A percentile compares a stretch with the other conserved stretches of the same genome.
phyloP scores from a whole-genome alignment of 2,888 invertebrate species.

The Diaprepes abbreviatus region DNA sequence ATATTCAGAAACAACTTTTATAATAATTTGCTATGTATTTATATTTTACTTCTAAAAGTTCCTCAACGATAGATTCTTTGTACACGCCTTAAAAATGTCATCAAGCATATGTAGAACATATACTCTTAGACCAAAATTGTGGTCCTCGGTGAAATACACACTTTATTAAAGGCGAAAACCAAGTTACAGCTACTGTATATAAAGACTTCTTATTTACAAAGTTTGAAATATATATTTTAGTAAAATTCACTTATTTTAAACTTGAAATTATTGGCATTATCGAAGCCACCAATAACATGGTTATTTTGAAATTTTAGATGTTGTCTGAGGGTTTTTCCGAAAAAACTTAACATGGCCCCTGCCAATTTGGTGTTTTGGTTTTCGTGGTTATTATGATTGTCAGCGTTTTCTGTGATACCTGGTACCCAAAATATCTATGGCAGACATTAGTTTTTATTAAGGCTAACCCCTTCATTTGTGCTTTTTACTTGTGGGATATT shows the following conservation, averaged over 20 bases:
- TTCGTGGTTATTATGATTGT: slow-evolving; percentile 30
- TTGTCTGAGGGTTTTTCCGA: slow-evolving; percentile 38
- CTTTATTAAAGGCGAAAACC: slow-evolving; percentile 44
- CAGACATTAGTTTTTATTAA: slow-evolving; percentile 10
- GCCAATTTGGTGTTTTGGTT: slow-evolving; percentile 10
- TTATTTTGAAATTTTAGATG: background rate
- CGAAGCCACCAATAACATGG: slow-evolving; percentile 12
- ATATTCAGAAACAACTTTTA: too few species aligned
- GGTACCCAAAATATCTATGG: background rate
- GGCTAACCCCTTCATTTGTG: slow-evolving; percentile 25
- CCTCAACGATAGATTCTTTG: background rate
- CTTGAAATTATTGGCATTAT: slow-evolving; percentile 27
- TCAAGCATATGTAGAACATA: background rate
- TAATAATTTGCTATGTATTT: too few species aligned
- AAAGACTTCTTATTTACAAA: slow-evolving; percentile 49
- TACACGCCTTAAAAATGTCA: background rate
- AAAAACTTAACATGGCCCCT: slow-evolving; percentile 23
- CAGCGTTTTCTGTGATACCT: slow-evolving; percentile 17
- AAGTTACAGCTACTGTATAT: slow-evolving; percentile 48
- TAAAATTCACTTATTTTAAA: slow-evolving; percentile 37
- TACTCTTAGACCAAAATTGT: slow-evolving; percentile 17
- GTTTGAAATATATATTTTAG: slow-evolving; percentile 45
- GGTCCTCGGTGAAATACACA: slow-evolving; percentile 46
- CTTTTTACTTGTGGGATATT: background rate
- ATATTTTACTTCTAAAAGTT: background rate